Conservation (phyloP, 2,113 vertebrate genomes). For the Lonchura striata region DNA sequence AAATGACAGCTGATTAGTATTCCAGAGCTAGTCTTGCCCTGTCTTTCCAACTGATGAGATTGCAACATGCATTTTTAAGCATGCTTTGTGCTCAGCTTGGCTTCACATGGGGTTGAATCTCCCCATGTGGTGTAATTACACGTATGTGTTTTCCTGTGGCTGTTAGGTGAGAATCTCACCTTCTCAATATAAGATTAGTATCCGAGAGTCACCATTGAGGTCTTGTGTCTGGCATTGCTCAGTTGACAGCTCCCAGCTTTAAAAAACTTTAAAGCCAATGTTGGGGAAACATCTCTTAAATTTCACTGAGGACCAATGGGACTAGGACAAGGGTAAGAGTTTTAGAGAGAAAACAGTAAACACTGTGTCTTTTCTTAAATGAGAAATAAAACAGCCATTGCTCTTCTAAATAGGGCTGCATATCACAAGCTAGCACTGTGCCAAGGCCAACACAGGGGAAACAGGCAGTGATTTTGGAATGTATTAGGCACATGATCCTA, state of each 20-base stretch:
- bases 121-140: background rate
- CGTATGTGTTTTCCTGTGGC: fast-evolving
- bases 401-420: background rate
- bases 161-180: background rate
- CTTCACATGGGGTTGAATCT: background rate
- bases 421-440: background rate
- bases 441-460: background rate
- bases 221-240: background rate
- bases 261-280: background rate
- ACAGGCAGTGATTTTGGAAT: background rate
- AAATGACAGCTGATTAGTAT: background rate
- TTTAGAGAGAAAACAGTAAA: background rate
- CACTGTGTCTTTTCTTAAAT: background rate
- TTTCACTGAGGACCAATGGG: background rate
- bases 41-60: background rate
- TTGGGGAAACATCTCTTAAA: background rate
- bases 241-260: background rate
- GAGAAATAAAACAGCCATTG: background rate
- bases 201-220: background rate
- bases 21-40: background rate
- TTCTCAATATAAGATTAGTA: background rate
- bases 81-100: background rate
- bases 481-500: background rate
- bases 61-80: background rate
- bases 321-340: background rate